These are phyloP conservation scores for Napeogenes inachia DNA, from an alignment of 2,888 invertebrate genomes.

Conservation along the genomic window DNA sequence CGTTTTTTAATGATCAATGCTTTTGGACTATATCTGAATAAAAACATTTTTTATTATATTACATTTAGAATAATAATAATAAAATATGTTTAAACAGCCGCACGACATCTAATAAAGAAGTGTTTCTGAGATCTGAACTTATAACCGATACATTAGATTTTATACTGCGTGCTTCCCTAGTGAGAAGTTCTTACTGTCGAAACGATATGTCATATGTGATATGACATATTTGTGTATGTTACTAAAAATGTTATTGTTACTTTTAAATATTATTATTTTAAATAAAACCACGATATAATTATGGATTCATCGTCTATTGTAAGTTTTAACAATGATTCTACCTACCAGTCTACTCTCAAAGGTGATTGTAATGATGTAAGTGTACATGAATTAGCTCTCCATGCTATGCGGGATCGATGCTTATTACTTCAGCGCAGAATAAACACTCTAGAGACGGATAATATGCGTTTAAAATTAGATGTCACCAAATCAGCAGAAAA, in stretches of 20 bases:
- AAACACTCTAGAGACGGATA: constrained; percentile 84
- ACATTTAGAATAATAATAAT: too few relatives aligned
- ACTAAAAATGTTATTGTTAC: not conserved
- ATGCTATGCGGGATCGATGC: constrained; percentile 90
- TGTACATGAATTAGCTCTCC: constrained; percentile 85
- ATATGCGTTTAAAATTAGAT: constrained; percentile 78
- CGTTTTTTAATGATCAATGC: too few relatives aligned
- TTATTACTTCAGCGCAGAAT: constrained; percentile 84
- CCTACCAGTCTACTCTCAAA: constrained; percentile 65
- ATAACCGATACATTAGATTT: too few relatives aligned
- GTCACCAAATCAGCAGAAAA: constrained; percentile 49
- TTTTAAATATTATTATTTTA: not conserved
- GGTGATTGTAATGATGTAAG: constrained; percentile 68
- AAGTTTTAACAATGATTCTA: constrained; percentile 70
- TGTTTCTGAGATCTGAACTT: too few relatives aligned
- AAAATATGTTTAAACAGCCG: too few relatives aligned
- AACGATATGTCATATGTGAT: too few relatives aligned
- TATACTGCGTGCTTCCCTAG: too few relatives aligned
- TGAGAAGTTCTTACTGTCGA: too few relatives aligned
- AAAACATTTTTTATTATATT: too few relatives aligned
- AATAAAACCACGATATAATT: constrained; percentile 3
- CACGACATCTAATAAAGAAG: too few relatives aligned
- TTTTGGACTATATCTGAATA: too few relatives aligned
- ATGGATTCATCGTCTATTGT: constrained; percentile 73
- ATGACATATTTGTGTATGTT: too few relatives aligned